phyloP scores from a whole-genome alignment of 2,113 vertebrate species.

The Oxyura jamaicensis region DNA sequence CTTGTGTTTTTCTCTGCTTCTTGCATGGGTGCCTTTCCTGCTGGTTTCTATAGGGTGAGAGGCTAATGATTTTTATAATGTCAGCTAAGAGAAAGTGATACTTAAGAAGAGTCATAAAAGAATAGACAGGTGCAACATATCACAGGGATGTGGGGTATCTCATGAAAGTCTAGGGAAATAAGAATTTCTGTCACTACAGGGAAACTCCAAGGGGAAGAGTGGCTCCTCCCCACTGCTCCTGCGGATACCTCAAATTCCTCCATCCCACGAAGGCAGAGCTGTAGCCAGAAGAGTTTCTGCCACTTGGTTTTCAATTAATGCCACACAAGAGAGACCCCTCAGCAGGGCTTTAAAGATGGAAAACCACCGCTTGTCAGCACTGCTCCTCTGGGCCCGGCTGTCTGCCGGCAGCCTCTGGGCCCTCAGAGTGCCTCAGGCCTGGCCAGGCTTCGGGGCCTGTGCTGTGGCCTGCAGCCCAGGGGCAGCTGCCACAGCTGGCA shows the following conservation, averaged over 20 bases:
- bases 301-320: background rate
- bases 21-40: background rate
- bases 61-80: background rate
- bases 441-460: accelerated
- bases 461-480: background rate
- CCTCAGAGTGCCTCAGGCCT: background rate
- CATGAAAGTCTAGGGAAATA: background rate
- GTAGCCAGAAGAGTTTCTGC: background rate
- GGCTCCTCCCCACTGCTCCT: background rate
- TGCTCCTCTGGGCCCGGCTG: background rate
- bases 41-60: background rate
- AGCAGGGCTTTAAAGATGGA: background rate
- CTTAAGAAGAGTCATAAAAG: background rate
- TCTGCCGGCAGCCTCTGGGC: background rate
- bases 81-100: background rate
- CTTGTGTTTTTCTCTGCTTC: background rate
- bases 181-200: background rate
- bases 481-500: background rate
- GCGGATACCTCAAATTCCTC: background rate
- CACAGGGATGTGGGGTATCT: background rate
- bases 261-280: background rate
- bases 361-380: background rate
- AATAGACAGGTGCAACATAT: background rate
- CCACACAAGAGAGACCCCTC: background rate
- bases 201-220: background rate